Evolutionary conservation across 2,888 invertebrate genomes (phyloP).

Genomic region (Oscheius sp.): DNA sequence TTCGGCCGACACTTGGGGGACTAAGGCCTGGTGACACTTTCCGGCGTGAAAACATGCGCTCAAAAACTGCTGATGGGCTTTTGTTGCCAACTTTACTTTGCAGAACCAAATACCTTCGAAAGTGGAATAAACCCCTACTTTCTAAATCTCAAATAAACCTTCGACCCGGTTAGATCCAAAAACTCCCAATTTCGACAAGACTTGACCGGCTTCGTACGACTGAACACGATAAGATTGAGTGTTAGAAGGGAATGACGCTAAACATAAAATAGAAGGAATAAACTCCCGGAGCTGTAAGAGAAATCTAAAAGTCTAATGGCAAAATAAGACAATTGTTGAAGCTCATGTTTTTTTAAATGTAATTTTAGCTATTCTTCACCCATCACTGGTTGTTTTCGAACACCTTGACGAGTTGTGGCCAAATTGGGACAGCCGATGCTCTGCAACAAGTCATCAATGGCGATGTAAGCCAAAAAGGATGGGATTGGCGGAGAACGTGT

Average conservation of each 20-base stretch:
- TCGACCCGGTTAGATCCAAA: no score
- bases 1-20: neutral
- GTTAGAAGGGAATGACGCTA: neutral
- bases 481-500: slow-evolving; percentile 51
- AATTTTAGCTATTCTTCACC: neutral
- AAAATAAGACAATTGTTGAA: neutral
- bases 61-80: neutral
- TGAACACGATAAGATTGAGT: no score
- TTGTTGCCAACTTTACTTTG: neutral
- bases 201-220: no score
- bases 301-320: neutral
- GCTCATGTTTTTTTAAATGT: neutral
- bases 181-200: neutral
- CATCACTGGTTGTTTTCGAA: slow-evolving; percentile 43
- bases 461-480: slow-evolving; percentile 41
- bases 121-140: neutral
- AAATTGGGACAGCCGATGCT: slow-evolving; percentile 44
- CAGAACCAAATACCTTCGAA: neutral
- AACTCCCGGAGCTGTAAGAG: neutral
- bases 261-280: no score
- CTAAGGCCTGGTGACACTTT: neutral
- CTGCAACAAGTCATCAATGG: slow-evolving; percentile 48
- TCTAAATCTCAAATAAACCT: no score
- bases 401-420: slow-evolving; percentile 44
- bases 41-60: neutral